A percentile compares a stretch with the other conserved stretches of the same genome.
Conservation (phyloP, 2,888 invertebrate species). For the Cartodere bifasciata region DNA sequence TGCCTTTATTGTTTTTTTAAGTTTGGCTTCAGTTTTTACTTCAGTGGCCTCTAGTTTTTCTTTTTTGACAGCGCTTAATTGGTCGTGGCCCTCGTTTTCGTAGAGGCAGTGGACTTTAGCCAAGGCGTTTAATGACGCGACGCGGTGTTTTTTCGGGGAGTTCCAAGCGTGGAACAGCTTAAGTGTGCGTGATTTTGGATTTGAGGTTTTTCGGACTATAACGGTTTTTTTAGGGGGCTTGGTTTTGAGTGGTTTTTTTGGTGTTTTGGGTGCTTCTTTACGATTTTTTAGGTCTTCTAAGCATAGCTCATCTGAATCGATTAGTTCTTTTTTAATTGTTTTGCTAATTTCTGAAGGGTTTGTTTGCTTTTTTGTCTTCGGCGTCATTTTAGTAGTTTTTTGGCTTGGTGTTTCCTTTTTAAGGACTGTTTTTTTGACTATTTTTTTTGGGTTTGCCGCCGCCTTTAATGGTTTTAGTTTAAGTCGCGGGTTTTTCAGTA, state of each 20-base stretch:
- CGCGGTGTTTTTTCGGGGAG: slow-evolving; percentile 71
- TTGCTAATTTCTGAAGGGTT: slow-evolving; percentile 4
- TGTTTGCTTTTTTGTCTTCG: slow-evolving; percentile 15
- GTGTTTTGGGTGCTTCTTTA: too few species aligned
- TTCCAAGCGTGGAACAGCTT: slow-evolving; percentile 58
- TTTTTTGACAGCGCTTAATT: slow-evolving; percentile 29
- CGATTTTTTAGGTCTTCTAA: slow-evolving; percentile 13
- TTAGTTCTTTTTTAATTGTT: slow-evolving; percentile 15
- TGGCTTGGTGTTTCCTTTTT: slow-evolving; percentile 14
- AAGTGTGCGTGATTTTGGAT: slow-evolving; percentile 34
- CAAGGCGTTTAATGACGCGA: slow-evolving; percentile 78
- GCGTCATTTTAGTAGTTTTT: slow-evolving; percentile 11
- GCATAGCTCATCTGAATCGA: slow-evolving; percentile 10
- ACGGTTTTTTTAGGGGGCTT: slow-evolving; percentile 6
- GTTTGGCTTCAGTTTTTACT: slow-evolving; percentile 9
- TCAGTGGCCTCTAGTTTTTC: slow-evolving; percentile 11
- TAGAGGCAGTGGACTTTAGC: slow-evolving; percentile 86
- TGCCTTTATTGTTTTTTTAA: slow-evolving; percentile 13
- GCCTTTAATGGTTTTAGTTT: slow-evolving; percentile 9
- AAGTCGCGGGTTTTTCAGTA: slow-evolving; percentile 8
- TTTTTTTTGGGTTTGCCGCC: slow-evolving; percentile 14
- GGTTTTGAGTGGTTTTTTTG: background rate
- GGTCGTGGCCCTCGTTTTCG: slow-evolving; percentile 78
- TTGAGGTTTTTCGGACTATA: slow-evolving; percentile 12
- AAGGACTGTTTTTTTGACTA: slow-evolving; percentile 7